Conservation (phyloP, 2,888 invertebrate species). For the Chrysina gloriosa region DNA sequence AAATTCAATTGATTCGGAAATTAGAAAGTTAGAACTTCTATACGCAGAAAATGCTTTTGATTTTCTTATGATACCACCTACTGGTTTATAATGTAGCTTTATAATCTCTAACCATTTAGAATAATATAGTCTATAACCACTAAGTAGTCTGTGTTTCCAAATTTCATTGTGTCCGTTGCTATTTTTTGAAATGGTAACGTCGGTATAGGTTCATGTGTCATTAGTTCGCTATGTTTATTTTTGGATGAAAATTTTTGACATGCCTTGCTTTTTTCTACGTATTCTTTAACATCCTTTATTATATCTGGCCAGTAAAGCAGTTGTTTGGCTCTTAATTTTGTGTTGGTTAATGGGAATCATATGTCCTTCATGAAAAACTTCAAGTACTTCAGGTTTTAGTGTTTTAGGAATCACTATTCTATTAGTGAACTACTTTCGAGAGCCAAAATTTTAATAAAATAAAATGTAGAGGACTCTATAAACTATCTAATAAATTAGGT, state of each 20-base stretch:
- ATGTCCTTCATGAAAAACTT: constrained; percentile 39
- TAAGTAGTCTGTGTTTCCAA: background rate
- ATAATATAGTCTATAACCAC: constrained; percentile 17
- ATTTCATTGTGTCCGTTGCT: background rate
- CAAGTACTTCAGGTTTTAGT: constrained; percentile 10
- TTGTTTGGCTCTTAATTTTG: constrained; percentile 15
- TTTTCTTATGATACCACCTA: too few species aligned
- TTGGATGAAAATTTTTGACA: background rate
- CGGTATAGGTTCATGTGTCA: background rate
- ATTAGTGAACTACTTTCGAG: too few species aligned
- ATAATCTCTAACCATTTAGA: too few species aligned
- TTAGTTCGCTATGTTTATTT: background rate
- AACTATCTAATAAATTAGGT: too few species aligned
- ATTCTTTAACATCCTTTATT: background rate
- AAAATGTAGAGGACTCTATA: too few species aligned
- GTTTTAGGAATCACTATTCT: constrained; percentile 36
- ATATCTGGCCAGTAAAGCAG: constrained; percentile 19
- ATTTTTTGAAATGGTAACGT: constrained; percentile 1
- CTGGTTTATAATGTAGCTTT: too few species aligned
- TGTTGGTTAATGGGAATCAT: background rate
- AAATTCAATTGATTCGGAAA: constrained; percentile 10
- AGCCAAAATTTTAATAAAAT: too few species aligned
- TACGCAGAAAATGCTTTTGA: too few species aligned
- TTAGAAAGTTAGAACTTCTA: too few species aligned
- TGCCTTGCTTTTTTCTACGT: background rate